phyloP scores from a whole-genome alignment of 2,797 vertebrate species.

The Psittacula derbiana region DNA sequence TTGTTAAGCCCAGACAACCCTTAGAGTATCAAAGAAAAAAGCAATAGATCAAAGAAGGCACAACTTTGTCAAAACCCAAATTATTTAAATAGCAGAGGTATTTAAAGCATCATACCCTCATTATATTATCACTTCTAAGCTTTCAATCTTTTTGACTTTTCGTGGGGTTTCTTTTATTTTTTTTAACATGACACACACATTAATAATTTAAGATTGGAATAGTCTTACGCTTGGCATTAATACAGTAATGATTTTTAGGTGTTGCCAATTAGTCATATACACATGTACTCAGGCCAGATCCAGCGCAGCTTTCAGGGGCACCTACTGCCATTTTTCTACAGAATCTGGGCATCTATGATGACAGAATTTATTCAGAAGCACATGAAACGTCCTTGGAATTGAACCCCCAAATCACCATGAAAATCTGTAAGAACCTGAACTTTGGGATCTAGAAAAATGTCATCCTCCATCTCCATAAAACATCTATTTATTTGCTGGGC shows the following conservation, averaged over 20 bases:
- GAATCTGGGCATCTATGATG: background rate
- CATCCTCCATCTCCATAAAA: background rate
- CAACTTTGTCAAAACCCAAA: background rate
- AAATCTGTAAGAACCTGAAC: background rate
- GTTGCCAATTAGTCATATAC: background rate
- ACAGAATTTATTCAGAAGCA: background rate
- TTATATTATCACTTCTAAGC: slow-evolving; percentile 34
- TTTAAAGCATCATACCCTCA: slow-evolving; percentile 14
- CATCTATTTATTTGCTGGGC: background rate
- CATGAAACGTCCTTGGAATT: background rate
- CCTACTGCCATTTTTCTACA: background rate
- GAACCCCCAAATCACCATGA: background rate
- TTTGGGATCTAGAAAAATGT: background rate
- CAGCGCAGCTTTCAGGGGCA: background rate
- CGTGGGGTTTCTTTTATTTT: background rate
- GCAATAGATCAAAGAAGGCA: slow-evolving; percentile 35
- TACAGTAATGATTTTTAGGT: slow-evolving; percentile 20
- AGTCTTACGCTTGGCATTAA: background rate
- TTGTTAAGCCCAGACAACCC: slow-evolving; percentile 2
- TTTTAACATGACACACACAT: background rate
- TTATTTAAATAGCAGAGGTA: slow-evolving; percentile 7
- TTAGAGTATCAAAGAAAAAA: slow-evolving; percentile 9
- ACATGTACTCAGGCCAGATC: background rate
- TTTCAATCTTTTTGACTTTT: background rate
- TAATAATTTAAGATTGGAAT: slow-evolving; percentile 14